These are phyloP conservation scores for Palythoa caribaeorum DNA, from an alignment of 92 coral and sea anemone species.

Conservation along the genomic window DNA sequence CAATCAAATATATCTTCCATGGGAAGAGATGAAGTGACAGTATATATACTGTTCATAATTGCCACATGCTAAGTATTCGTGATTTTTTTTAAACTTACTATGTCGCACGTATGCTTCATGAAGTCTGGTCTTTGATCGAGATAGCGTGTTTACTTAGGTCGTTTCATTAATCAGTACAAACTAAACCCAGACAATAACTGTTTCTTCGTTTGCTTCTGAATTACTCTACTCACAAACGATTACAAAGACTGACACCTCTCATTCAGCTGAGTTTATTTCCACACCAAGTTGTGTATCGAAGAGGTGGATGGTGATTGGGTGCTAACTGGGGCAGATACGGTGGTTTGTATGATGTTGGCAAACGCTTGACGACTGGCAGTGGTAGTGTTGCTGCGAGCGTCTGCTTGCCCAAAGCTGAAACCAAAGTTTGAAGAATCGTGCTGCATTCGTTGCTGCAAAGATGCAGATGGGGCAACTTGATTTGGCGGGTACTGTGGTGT, in stretches of 20 bases:
- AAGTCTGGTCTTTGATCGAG: conserved; percentile 2
- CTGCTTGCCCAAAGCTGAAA: conserved; percentile 81
- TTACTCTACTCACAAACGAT: conserved; percentile 1
- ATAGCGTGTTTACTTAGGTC: conserved; percentile 20
- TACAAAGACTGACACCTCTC: not conserved
- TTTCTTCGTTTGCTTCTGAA: conserved; percentile 34
- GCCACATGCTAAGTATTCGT: conserved; percentile 55
- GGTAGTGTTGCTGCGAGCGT: conserved; percentile 26
- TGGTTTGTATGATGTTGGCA: conserved; percentile 34
- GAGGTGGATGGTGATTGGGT: conserved; percentile 24
- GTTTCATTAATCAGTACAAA: conserved; percentile 32
- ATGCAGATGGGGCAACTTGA: conserved; percentile 90
- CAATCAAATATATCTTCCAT: conserved; percentile 52
- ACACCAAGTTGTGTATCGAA: conserved; percentile 43
- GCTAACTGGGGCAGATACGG: conserved; percentile 26
- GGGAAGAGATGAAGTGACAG: conserved; percentile 45
- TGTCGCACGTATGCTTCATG: not conserved
- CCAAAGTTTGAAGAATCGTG: conserved; percentile 73
- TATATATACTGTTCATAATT: not conserved
- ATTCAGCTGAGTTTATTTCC: conserved; percentile 15
- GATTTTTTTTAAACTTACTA: conserved; percentile 8
- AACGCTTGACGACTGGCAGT: conserved; percentile 15
- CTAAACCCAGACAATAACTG: conserved; percentile 5
- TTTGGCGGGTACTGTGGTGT: conserved; percentile 89
- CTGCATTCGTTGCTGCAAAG: conserved; percentile 84